Conservation (phyloP, 1,140 invertebrate genomes). For the Oscheius sp. region DNA sequence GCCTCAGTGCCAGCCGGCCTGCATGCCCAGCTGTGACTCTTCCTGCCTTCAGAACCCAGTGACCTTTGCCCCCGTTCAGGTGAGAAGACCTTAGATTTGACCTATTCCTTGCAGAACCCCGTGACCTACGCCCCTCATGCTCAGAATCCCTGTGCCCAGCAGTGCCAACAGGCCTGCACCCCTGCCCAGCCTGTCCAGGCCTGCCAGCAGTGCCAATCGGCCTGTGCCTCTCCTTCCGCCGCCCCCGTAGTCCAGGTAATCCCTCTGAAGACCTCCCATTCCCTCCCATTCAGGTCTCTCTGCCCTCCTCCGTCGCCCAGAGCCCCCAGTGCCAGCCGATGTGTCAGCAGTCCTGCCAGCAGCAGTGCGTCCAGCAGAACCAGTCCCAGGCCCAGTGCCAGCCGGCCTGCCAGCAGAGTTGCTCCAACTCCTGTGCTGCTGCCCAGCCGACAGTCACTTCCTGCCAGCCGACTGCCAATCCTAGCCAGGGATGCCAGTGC, state of each 20-base stretch:
- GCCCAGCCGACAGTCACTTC: conserved; percentile 13
- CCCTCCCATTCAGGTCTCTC: conserved; percentile 12
- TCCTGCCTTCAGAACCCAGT: neutral
- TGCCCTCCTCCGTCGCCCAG: conserved; percentile 11
- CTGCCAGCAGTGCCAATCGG: conserved; percentile 35
- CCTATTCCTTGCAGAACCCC: neutral
- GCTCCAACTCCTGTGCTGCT: neutral
- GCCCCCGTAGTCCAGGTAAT: conserved; percentile 7
- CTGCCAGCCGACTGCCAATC: conserved; percentile 19
- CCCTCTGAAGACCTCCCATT: neutral
- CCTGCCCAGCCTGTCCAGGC: conserved; percentile 23
- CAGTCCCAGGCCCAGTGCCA: conserved; percentile 28
- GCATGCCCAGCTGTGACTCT: neutral
- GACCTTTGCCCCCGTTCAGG: neutral
- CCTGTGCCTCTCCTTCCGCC: neutral
- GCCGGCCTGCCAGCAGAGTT: conserved; percentile 19
- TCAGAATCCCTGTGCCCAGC: neutral
- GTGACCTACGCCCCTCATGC: neutral
- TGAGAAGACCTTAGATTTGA: no score
- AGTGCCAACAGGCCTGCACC: conserved; percentile 28
- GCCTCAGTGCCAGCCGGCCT: conserved; percentile 3
- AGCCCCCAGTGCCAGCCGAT: conserved; percentile 15
- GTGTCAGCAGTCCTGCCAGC: conserved; percentile 23
- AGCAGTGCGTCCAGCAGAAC: conserved; percentile 27
- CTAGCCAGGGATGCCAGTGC: conserved; percentile 9